phyloP scores from a whole-genome alignment of 2,888 invertebrate genomes.

The Habrosyne pyritoides region DNA sequence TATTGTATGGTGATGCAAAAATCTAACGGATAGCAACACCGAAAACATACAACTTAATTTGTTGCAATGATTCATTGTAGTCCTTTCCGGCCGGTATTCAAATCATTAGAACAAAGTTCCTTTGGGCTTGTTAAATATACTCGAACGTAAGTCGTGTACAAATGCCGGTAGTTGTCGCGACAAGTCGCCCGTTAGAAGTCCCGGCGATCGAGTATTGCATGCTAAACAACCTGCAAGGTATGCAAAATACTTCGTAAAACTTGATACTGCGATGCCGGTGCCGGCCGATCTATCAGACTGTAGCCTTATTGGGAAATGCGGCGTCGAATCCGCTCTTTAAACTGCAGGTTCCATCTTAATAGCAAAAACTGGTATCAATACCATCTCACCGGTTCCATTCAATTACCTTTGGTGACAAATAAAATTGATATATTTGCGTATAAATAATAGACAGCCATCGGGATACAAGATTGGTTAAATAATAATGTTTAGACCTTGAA shows the following conservation, averaged over 20 bases:
- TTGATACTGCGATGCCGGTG: conserved; percentile 41
- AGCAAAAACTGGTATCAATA: conserved; percentile 47
- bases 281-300: conserved; percentile 51
- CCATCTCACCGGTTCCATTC: conserved; percentile 47
- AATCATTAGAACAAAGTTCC: conserved; percentile 13
- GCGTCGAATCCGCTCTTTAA: conserved; percentile 48
- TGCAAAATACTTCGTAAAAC: conserved; percentile 57
- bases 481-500: conserved; percentile 33
- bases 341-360: conserved; percentile 44
- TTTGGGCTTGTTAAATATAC: conserved; percentile 21
- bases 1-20: conserved; percentile 4
- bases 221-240: conserved; percentile 55
- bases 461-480: conserved; percentile 36
- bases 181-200: conserved; percentile 60
- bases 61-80: conserved; percentile 11
- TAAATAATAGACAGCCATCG: conserved; percentile 37
- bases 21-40: conserved; percentile 1
- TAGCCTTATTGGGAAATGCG: conserved; percentile 57
- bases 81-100: conserved; percentile 21
- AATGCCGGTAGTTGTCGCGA: conserved; percentile 69
- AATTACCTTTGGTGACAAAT: conserved; percentile 58
- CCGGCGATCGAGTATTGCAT: conserved; percentile 64
- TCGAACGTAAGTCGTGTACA: conserved; percentile 25
- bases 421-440: conserved; percentile 45
- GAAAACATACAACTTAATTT: conserved; percentile 6